Conservation (phyloP, 2,888 invertebrate species). For the Serrognathus titanus region DNA sequence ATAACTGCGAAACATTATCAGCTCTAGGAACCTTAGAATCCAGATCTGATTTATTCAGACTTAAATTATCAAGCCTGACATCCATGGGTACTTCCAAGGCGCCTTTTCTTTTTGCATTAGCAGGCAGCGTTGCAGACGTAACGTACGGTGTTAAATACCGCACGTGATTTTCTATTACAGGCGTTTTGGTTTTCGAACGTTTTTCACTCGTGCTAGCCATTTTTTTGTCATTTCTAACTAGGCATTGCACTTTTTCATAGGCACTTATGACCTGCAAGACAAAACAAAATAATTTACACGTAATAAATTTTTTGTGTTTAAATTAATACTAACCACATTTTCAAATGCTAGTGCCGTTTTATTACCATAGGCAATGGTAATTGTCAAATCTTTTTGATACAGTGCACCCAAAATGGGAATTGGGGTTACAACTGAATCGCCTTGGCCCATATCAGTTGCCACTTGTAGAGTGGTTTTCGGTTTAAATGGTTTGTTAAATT, state of each 20-base stretch:
- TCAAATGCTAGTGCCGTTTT: slow-evolving; percentile 58
- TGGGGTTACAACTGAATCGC: slow-evolving; percentile 51
- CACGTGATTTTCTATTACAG: slow-evolving; percentile 49
- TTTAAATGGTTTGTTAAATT: slow-evolving; percentile 59
- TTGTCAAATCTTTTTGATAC: slow-evolving; percentile 44
- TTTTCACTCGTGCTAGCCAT: slow-evolving; percentile 2
- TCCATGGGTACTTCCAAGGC: slow-evolving; percentile 74
- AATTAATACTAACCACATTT: slow-evolving; percentile 49
- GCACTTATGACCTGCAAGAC: slow-evolving; percentile 31
- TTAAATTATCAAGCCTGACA: slow-evolving; percentile 74
- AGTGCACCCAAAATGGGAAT: slow-evolving; percentile 55
- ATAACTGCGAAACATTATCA: slow-evolving; percentile 74
- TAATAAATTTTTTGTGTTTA: background rate
- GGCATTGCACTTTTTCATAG: slow-evolving; percentile 49
- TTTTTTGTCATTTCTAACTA: slow-evolving; percentile 47
- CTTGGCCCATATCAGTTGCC: slow-evolving; percentile 52
- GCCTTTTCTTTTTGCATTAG: slow-evolving; percentile 31
- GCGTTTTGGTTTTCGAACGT: slow-evolving; percentile 45
- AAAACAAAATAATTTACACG: no score
- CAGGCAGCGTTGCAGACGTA: slow-evolving; percentile 25
- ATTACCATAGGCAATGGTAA: slow-evolving; percentile 59
- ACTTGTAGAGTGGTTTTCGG: slow-evolving; percentile 61
- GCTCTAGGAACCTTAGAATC: slow-evolving; percentile 55
- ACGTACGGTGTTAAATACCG: slow-evolving; percentile 52
- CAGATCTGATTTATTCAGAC: slow-evolving; percentile 57